Conservation (phyloP, 2,113 vertebrate genomes). For the Grallaria varia region DNA sequence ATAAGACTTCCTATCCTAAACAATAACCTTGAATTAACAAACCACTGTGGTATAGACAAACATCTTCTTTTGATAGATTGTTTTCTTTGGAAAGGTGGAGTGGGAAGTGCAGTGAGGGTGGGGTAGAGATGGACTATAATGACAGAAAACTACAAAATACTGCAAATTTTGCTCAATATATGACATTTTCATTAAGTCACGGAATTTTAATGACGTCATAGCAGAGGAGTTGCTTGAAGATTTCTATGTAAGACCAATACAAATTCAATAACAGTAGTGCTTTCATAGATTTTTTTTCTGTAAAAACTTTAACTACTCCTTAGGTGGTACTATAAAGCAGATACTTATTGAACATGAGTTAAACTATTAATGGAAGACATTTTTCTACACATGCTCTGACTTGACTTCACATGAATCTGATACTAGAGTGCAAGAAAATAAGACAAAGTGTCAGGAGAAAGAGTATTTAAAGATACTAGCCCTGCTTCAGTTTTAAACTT, state of each 20-base stretch:
- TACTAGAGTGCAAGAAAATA: background rate
- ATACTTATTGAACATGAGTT: background rate
- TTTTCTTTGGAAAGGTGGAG: background rate
- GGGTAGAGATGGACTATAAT: background rate
- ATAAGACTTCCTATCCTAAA: background rate
- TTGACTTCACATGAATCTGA: background rate
- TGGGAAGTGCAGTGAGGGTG: rapidly evolving
- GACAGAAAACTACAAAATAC: background rate
- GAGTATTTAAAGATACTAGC: background rate
- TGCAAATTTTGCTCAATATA: background rate
- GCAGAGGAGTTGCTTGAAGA: background rate
- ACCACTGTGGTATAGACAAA: background rate
- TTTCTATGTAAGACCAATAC: background rate
- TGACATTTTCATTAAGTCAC: background rate
- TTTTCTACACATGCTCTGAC: background rate
- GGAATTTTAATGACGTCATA: background rate
- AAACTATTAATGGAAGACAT: background rate
- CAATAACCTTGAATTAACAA: background rate
- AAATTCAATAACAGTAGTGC: background rate
- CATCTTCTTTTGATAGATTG: background rate
- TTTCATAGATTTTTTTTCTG: background rate
- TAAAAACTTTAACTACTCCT: background rate
- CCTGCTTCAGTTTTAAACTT: background rate
- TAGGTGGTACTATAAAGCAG: background rate
- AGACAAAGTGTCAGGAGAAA: background rate